Evolutionary conservation across 2,113 vertebrate genomes (phyloP), one percentile per base, ranked within the genome.

Genomic region (Callocephalon fimbriatum): DNA sequence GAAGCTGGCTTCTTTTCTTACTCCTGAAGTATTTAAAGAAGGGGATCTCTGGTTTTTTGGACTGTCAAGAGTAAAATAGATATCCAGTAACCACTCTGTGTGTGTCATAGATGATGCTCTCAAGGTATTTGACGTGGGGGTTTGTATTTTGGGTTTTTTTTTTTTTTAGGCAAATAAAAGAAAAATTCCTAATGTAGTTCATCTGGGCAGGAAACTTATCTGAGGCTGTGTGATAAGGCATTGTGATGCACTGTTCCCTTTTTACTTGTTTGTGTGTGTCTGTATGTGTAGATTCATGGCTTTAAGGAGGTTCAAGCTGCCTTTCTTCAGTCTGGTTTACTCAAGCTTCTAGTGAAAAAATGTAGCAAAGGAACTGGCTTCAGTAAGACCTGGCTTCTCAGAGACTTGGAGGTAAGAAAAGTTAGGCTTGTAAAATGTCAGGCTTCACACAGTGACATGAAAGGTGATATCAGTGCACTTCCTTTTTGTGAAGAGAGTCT

Each of bases 281-380:
- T 79, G 0, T 59, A 9, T 79, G 12, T 88, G 32, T 97, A 99
- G 99, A 99, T 98, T 81, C 99, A 99, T 4, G 98, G 98, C 31
- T 99, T 99, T 93, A 98, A 98, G 79, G 98, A 99, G 80, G 97
- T 98, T 48, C 99, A 99, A 54, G 96, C 98, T 62, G 98, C 98
- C 79, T 99, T 99, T 88, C 99, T 99, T 68, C 98, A 98, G 90
- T 98, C 99, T 2, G 99, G 98, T 37, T 98, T 99, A 75, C 98
- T 99, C 48, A 99, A 99, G 95, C 98, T 99, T 74, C 98, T 99
- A 40, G 99, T 99, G 94, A 99, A 99, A 94, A 99, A 99, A 95
- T 99, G 99, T 96, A 99, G 99, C 97, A 99, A 99, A 97, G 99
- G 99, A 26, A 99, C 99, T 0, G 99, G 99, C 86, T 99, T 99